phyloP scores from a whole-genome alignment of 2,797 vertebrate species.

The Acanthornis magna region DNA sequence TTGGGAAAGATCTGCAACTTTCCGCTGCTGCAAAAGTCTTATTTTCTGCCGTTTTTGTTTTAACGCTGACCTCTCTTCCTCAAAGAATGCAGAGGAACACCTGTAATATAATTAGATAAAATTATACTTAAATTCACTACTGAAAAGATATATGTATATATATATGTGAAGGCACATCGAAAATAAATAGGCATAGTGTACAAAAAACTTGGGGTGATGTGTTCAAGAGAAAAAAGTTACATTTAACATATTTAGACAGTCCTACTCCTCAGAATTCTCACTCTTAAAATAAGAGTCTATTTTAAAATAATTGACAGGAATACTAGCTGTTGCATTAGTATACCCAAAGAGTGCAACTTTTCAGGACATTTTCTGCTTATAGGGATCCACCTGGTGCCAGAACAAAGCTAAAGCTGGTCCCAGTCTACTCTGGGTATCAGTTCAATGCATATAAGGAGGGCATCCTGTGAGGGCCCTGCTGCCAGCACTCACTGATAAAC shows the following conservation, averaged over 20 bases:
- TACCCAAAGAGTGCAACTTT: neutral
- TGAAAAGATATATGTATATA: neutral
- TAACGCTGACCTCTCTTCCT: slow-evolving; percentile 92
- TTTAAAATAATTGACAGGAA: neutral
- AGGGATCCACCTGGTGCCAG: neutral
- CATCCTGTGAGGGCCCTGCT: neutral
- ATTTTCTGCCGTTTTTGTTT: slow-evolving; percentile 97
- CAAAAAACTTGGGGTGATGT: neutral
- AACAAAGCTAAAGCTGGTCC: neutral
- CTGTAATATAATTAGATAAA: slow-evolving; percentile 69
- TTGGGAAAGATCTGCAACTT: slow-evolving; percentile 91
- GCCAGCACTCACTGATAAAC: neutral
- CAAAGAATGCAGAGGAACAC: slow-evolving; percentile 98
- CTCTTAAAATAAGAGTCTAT: neutral
- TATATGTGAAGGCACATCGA: neutral
- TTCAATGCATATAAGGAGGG: rapidly evolving
- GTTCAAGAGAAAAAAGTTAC: neutral
- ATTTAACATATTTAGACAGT: neutral
- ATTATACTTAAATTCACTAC: neutral
- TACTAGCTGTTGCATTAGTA: neutral
- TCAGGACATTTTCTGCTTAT: neutral
- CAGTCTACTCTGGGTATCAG: neutral
- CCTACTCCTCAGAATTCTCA: neutral
- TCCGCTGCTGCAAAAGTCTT: slow-evolving; percentile 92
- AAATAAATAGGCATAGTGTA: neutral